phyloP scores from a whole-genome alignment of 2,888 invertebrate species.

The Ferrisia virgata region DNA sequence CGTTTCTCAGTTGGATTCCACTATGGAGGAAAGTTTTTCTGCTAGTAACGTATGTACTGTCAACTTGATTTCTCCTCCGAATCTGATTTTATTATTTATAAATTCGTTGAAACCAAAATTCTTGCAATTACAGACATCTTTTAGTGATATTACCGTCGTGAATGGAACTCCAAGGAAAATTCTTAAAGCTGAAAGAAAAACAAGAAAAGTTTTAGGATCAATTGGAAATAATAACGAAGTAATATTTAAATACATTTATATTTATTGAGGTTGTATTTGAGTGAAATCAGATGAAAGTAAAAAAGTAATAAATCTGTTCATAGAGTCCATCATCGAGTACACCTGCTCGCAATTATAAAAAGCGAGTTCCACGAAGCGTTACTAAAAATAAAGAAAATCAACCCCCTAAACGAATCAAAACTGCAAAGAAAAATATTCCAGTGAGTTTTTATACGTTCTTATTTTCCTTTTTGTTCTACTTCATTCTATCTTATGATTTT shows the following conservation, averaged over 20 bases:
- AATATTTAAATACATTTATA: background rate
- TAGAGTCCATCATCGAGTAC: background rate
- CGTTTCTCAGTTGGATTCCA: background rate
- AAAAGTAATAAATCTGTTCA: background rate
- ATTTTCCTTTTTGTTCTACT: background rate
- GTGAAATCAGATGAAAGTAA: background rate
- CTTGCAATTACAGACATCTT: background rate
- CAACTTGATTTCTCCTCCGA: background rate
- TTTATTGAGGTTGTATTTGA: background rate
- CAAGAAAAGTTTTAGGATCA: background rate
- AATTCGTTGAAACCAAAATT: background rate
- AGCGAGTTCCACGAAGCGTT: background rate
- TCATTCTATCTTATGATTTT: background rate
- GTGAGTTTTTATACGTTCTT: background rate
- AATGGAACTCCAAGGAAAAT: background rate
- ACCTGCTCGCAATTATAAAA: background rate
- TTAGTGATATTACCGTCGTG: background rate
- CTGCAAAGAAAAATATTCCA: background rate
- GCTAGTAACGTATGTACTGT: background rate
- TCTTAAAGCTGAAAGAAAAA: background rate
- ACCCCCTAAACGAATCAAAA: background rate
- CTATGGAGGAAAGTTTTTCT: background rate
- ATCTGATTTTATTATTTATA: background rate
- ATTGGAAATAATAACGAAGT: background rate
- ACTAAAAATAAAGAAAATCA: slow-evolving; percentile 11